A percentile compares a stretch with the other conserved stretches of the same genome.
Evolutionary conservation across 2,113 vertebrate species (phyloP).

Genomic region (Cyrtonyx montezumae): DNA sequence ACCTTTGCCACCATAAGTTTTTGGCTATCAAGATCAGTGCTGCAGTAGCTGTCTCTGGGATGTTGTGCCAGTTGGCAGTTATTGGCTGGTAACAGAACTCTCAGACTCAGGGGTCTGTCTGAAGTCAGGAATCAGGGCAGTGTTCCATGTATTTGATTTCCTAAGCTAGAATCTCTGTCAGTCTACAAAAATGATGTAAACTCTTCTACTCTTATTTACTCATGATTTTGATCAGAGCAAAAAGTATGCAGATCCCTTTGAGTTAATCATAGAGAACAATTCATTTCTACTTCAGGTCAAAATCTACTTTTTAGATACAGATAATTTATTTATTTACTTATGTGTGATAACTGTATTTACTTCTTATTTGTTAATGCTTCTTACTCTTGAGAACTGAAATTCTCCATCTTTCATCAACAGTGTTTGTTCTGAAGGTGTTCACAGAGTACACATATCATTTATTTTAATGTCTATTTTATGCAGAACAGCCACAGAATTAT

Average conservation of each 20-base stretch:
- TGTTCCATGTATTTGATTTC: not conserved
- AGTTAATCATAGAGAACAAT: not conserved
- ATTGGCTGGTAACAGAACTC: not conserved
- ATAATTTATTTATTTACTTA: not conserved
- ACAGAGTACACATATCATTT: not conserved
- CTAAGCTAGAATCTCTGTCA: not conserved
- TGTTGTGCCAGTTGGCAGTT: not conserved
- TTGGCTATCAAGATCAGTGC: not conserved
- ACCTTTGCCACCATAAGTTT: not conserved
- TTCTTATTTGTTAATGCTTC: not conserved
- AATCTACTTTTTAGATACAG: not conserved
- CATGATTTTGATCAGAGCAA: not conserved
- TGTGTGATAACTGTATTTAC: not conserved
- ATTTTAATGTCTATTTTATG: not conserved
- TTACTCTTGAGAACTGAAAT: not conserved
- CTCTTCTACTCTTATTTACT: not conserved
- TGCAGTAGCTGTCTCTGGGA: not conserved
- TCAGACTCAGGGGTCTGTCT: not conserved
- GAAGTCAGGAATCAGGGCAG: not conserved
- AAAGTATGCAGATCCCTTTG: not conserved
- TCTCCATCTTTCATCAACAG: not conserved
- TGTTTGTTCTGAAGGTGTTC: not conserved
- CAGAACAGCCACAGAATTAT: not conserved
- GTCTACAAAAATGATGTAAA: not conserved
- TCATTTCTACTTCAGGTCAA: not conserved